A percentile compares a stretch with the other conserved stretches of the same genome.
These are phyloP conservation scores for Coranthus polyacanthus DNA, from an alignment of 2,797 vertebrate genomes.

Conservation along the genomic window DNA sequence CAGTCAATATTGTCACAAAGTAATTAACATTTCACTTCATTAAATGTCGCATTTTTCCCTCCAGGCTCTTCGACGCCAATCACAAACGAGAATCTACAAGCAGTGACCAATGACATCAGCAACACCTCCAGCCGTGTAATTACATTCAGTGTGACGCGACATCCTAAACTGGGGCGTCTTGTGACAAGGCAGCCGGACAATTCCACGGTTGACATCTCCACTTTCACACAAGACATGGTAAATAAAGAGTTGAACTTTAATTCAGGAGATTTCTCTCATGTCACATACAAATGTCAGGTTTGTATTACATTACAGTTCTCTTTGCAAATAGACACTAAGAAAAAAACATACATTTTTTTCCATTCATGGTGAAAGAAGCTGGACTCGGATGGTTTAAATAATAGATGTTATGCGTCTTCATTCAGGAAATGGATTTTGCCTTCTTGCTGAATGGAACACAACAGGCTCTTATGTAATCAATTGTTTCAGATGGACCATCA, in stretches of 20 bases:
- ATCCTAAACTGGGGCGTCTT: conserved; percentile 89
- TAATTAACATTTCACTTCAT: neutral
- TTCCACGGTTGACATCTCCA: conserved; percentile 81
- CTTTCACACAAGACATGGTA: conserved; percentile 93
- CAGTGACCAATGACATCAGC: conserved; percentile 89
- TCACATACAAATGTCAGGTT: neutral
- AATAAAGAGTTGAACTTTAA: conserved; percentile 62
- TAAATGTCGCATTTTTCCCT: neutral
- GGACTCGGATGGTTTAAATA: conserved; percentile 67
- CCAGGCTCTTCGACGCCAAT: conserved; percentile 86
- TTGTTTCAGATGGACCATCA: conserved; percentile 49
- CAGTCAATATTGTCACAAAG: neutral
- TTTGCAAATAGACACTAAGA: neutral
- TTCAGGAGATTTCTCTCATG: neutral
- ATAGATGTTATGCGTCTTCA: conserved; percentile 53
- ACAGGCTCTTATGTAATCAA: conserved; percentile 58
- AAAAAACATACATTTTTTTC: neutral
- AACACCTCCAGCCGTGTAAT: conserved; percentile 84
- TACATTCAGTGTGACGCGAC: conserved; percentile 82
- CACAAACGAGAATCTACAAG: conserved; percentile 85
- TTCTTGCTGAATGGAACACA: conserved; percentile 45
- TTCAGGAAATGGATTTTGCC: conserved; percentile 50
- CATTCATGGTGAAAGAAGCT: conserved; percentile 38
- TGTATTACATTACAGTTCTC: neutral
- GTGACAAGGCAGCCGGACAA: conserved; percentile 79